Percentiles rank a stretch among this genome's conserved stretches.
phyloP scores from a whole-genome alignment of 1,140 invertebrate species.

The Polyergus mexicanus region DNA sequence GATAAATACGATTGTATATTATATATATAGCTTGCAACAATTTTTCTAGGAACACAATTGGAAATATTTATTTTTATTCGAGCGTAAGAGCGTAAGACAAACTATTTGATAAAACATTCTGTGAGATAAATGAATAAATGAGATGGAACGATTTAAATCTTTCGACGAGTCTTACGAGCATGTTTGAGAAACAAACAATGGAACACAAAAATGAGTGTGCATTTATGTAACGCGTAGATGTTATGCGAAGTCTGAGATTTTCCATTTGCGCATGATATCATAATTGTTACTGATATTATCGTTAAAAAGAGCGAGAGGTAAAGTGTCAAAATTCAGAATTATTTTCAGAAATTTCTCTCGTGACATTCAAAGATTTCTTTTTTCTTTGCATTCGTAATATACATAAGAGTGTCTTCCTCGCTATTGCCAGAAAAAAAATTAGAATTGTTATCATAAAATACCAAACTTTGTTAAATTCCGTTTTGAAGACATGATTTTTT shows the following conservation, averaged over 20 bases:
- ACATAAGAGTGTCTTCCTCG: constrained; percentile 12
- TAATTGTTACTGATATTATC: constrained; percentile 36
- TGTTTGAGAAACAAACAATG: neutral
- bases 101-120: constrained; percentile 74
- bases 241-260: constrained; percentile 22
- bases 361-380: constrained; percentile 1
- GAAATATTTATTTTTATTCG: constrained; percentile 83
- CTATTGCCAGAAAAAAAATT: neutral
- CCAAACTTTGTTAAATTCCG: neutral
- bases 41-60: constrained; percentile 79
- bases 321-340: constrained; percentile 20
- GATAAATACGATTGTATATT: constrained; percentile 66
- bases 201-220: neutral
- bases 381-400: neutral
- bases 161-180: neutral
- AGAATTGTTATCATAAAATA: neutral
- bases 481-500: constrained; percentile 19
- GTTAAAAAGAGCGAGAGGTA: constrained; percentile 26
- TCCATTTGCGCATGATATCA: constrained; percentile 19
- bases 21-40: constrained; percentile 74
- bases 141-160: constrained; percentile 13
- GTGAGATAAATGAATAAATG: neutral
- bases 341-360: neutral
- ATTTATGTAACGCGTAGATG: constrained; percentile 2
- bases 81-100: constrained; percentile 70